phyloP scores from a whole-genome alignment of 2,797 vertebrate genomes.

The Coluber constrictor region DNA sequence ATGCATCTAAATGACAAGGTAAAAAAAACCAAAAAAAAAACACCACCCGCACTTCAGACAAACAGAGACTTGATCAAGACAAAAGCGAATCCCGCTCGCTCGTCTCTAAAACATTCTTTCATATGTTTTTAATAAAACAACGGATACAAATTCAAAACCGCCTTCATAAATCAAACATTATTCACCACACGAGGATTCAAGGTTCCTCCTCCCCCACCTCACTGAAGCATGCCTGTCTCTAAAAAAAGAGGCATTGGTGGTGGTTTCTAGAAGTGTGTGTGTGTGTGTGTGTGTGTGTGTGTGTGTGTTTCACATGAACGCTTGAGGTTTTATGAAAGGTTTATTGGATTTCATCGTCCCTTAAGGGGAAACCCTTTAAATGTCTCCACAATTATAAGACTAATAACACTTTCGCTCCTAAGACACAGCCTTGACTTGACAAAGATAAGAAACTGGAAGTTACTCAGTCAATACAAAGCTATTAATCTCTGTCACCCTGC shows the following conservation, averaged over 20 bases:
- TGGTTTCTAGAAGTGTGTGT: not conserved
- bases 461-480: slow-evolving; percentile 89
- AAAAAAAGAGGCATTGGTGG: slow-evolving; percentile 52
- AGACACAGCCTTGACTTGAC: slow-evolving; percentile 84
- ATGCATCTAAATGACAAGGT: slow-evolving; percentile 53
- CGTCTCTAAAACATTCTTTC: slow-evolving; percentile 78
- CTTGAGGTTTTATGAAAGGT: slow-evolving; percentile 86
- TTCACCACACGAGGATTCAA: slow-evolving; percentile 73
- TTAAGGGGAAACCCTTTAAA: slow-evolving; percentile 97
- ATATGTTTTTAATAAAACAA: slow-evolving; percentile 90
- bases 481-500: slow-evolving; percentile 91
- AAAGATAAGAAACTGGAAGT: slow-evolving; percentile 90
- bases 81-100: slow-evolving; percentile 66
- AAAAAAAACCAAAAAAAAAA: not conserved
- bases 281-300: not conserved
- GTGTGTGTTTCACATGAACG: slow-evolving; percentile 60
- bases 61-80: slow-evolving; percentile 53
- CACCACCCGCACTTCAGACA: slow-evolving; percentile 44
- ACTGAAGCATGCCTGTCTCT: slow-evolving; percentile 63
- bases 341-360: slow-evolving; percentile 97
- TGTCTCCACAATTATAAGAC: slow-evolving; percentile 94
- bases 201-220: slow-evolving; percentile 58
- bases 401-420: slow-evolving; percentile 90
- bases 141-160: slow-evolving; percentile 81
- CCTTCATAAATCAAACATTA: slow-evolving; percentile 90